Conservation (phyloP, 2,888 invertebrate species). For the Pheosia tremula region DNA sequence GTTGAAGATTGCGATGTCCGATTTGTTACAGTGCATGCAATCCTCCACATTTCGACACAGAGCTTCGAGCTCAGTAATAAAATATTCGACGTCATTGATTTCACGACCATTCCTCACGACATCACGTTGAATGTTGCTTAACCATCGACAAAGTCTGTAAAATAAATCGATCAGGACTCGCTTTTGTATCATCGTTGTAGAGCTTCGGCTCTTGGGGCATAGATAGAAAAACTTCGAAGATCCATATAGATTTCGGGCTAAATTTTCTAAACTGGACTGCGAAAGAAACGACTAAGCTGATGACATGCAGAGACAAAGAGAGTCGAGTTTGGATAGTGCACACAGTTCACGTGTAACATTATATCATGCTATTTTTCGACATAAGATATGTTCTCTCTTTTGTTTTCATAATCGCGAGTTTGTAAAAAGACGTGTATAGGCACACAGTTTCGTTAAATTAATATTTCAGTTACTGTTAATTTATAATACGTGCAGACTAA, state of each 20-base stretch:
- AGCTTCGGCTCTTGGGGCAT: conserved; percentile 45
- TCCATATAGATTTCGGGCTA: conserved; percentile 71
- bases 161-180: conserved; percentile 52
- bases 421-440: neutral
- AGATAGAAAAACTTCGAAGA: conserved; percentile 74
- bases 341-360: conserved; percentile 60
- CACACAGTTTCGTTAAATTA: neutral
- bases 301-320: conserved; percentile 23
- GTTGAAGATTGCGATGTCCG: conserved; percentile 68
- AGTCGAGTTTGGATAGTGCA: conserved; percentile 49
- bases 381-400: neutral
- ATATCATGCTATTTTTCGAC: conserved; percentile 37
- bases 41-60: conserved; percentile 68
- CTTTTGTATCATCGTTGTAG: conserved; percentile 72
- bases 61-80: conserved; percentile 11
- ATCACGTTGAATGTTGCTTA: conserved; percentile 70
- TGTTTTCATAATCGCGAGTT: neutral
- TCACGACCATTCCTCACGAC: conserved; percentile 58
- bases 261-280: conserved; percentile 68
- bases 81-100: conserved; percentile 3
- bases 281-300: conserved; percentile 58
- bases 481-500: conserved; percentile 13
- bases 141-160: conserved; percentile 58
- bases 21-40: conserved; percentile 53
- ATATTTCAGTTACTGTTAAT: neutral